A percentile compares a stretch with the other conserved stretches of the same genome.
phyloP scores from a whole-genome alignment of 1,140 invertebrate genomes.

The Cylas formicarius region DNA sequence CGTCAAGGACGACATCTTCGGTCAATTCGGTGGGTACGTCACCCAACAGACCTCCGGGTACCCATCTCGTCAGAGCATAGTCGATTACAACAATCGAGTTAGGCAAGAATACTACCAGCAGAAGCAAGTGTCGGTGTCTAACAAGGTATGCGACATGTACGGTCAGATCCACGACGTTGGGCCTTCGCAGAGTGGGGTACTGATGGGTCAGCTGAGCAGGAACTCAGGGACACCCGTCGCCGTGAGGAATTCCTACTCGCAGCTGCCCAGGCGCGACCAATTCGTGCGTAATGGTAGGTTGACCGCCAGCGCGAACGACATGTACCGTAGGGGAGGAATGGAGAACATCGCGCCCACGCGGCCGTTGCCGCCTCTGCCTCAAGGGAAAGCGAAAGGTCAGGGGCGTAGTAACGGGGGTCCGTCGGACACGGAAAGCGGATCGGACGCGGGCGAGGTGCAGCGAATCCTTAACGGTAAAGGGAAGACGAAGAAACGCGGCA shows the following conservation, averaged over 20 bases:
- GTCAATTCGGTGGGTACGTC: slow-evolving; percentile 20
- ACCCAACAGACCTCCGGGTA: slow-evolving; percentile 10
- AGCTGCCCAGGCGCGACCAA: slow-evolving; percentile 17
- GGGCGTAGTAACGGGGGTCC: slow-evolving; percentile 1
- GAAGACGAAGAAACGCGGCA: slow-evolving; percentile 22
- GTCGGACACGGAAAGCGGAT: slow-evolving; percentile 40
- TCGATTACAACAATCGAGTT: slow-evolving; percentile 13
- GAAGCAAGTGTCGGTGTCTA: slow-evolving; percentile 32
- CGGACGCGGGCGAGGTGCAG: slow-evolving; percentile 56
- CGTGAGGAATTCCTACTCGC: slow-evolving; percentile 7
- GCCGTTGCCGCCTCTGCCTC: slow-evolving; percentile 36
- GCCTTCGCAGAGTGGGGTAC: slow-evolving; percentile 28
- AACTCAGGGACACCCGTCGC: slow-evolving; percentile 11
- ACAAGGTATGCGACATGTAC: slow-evolving; percentile 41
- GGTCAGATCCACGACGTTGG: slow-evolving; percentile 38
- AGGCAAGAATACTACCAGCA: slow-evolving; percentile 13
- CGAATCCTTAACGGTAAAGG: slow-evolving; percentile 47
- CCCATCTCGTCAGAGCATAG: slow-evolving; percentile 23
- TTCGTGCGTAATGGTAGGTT: slow-evolving; percentile 37
- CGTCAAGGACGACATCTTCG: slow-evolving; percentile 25
- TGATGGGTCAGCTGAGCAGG: slow-evolving; percentile 35
- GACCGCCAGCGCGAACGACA: slow-evolving; percentile 39
- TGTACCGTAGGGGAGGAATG: slow-evolving; percentile 24
- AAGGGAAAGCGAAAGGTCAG: slow-evolving; percentile 8
- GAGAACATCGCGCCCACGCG: slow-evolving; percentile 21